Evolutionary conservation across 1,140 invertebrate genomes (phyloP).

Genomic region (Heliconius himera): DNA sequence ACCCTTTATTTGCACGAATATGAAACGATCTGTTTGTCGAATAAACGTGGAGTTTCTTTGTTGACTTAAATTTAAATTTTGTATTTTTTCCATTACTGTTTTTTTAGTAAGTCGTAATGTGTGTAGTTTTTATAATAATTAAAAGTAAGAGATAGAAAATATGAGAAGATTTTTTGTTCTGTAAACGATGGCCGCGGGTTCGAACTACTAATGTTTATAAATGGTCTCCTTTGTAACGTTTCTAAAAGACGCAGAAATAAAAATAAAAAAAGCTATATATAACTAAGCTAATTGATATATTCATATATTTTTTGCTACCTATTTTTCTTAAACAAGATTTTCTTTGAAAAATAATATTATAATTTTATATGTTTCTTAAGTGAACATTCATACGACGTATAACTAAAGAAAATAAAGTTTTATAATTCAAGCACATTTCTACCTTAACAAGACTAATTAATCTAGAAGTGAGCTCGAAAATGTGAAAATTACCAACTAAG

Average conservation of each 20-base stretch:
- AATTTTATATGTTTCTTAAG: too few relatives aligned
- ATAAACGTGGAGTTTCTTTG: not conserved
- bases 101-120: not conserved
- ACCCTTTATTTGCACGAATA: not conserved
- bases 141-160: not conserved
- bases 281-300: too few relatives aligned
- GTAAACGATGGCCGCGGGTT: too few relatives aligned
- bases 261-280: too few relatives aligned
- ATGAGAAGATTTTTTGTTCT: too few relatives aligned
- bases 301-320: too few relatives aligned
- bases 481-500: conserved; percentile 18
- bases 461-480: conserved; percentile 9
- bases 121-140: not conserved
- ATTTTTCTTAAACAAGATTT: too few relatives aligned
- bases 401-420: not conserved
- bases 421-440: conserved; percentile 5
- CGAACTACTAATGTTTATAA: too few relatives aligned
- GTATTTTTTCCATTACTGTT: not conserved
- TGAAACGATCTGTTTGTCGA: conserved; percentile 4
- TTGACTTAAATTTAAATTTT: conserved; percentile 7
- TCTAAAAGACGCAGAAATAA: too few relatives aligned
- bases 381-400: not conserved
- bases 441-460: conserved; percentile 12
- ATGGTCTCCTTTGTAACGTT: too few relatives aligned
- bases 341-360: not conserved